Evolutionary conservation across 2,797 vertebrate genomes (phyloP).

Genomic region (Intellagama lesueurii): DNA sequence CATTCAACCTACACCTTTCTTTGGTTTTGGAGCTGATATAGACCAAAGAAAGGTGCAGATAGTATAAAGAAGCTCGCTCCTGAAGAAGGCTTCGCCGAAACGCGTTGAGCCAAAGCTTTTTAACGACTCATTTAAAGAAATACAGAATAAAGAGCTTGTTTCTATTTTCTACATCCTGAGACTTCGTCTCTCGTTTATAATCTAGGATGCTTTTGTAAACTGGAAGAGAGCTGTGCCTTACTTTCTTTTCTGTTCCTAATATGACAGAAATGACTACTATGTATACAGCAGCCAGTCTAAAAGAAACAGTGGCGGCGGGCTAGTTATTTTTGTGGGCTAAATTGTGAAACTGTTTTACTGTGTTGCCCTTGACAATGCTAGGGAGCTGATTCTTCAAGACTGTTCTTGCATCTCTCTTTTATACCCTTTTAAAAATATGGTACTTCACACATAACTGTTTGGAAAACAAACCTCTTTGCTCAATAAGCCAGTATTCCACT

Average conservation of each 20-base stretch:
- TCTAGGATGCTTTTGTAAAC: background rate
- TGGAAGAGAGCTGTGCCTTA: background rate
- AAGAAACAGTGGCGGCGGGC: background rate
- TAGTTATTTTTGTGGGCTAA: background rate
- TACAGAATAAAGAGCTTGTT: too few relatives aligned
- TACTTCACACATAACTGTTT: background rate
- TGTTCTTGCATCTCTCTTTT: background rate
- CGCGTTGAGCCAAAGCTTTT: too few relatives aligned
- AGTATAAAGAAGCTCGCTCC: too few relatives aligned
- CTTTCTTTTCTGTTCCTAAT: background rate
- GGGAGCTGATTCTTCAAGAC: background rate
- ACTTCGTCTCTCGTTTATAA: background rate
- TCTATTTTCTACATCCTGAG: too few relatives aligned
- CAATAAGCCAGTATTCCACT: background rate
- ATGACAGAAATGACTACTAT: background rate
- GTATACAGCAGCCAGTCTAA: background rate
- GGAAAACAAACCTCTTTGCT: background rate
- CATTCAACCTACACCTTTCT: too few relatives aligned
- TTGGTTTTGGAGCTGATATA: too few relatives aligned
- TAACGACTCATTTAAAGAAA: too few relatives aligned
- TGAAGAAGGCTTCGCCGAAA: too few relatives aligned
- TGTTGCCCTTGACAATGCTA: background rate
- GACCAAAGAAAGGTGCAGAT: too few relatives aligned
- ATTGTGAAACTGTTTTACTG: background rate
- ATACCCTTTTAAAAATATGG: background rate